These are phyloP conservation scores for Patagioenas fasciata DNA, from an alignment of 2,113 vertebrate species.

Conservation along the genomic window DNA sequence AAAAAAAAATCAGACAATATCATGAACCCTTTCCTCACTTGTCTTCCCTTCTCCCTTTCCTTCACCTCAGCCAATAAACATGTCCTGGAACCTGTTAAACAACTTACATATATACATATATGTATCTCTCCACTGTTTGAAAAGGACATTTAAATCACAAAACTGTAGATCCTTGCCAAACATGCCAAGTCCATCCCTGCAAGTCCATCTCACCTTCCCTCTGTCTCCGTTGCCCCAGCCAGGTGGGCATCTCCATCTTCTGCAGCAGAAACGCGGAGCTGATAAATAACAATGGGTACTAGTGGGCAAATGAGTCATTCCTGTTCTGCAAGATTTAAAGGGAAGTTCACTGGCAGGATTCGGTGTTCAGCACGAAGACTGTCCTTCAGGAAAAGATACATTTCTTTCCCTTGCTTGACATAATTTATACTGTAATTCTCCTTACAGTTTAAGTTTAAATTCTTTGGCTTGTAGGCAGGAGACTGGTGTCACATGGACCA, in stretches of 20 bases:
- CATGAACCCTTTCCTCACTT: background rate
- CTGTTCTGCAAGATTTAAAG: background rate
- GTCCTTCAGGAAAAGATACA: background rate
- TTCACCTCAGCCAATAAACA: background rate
- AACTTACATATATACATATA: background rate
- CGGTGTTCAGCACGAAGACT: background rate
- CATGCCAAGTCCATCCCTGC: too few species aligned
- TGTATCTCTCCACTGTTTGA: background rate
- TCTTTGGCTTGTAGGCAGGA: background rate
- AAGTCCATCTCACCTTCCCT: background rate
- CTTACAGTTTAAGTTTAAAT: background rate
- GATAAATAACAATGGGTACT: background rate
- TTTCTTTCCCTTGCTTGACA: background rate
- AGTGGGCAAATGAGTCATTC: background rate
- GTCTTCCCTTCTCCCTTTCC: background rate
- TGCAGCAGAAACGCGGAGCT: background rate
- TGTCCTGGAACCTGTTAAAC: background rate
- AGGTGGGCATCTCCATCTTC: background rate
- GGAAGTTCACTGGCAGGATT: background rate
- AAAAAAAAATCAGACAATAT: background rate
- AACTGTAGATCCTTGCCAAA: background rate
- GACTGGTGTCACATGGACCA: background rate
- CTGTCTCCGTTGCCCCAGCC: rapidly evolving
- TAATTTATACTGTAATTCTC: background rate
- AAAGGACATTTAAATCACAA: background rate